Percentiles rank a stretch among this genome's conserved stretches.
phyloP scores from a whole-genome alignment of 2,888 invertebrate genomes.

The Pediacus dermestoides region DNA sequence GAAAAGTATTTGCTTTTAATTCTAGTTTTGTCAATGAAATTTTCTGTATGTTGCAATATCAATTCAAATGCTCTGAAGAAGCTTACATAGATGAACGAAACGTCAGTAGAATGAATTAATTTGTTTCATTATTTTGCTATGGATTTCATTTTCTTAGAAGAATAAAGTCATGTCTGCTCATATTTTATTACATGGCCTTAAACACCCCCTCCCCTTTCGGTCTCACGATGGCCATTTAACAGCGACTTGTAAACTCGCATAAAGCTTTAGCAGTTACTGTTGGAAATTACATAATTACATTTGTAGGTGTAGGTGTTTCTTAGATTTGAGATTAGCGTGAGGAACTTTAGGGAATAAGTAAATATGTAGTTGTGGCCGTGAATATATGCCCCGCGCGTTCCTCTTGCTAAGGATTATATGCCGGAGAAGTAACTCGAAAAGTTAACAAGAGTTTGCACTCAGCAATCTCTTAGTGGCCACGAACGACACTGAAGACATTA shows the following conservation, averaged over 20 bases:
- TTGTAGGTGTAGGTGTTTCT: conserved; percentile 37
- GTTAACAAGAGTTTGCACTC: conserved; percentile 47
- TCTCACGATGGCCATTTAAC: conserved; percentile 30
- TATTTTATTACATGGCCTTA: too few species aligned
- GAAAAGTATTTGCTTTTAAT: too few species aligned
- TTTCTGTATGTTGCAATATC: too few species aligned
- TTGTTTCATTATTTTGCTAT: too few species aligned
- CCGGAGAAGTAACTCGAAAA: conserved; percentile 43
- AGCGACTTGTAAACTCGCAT: conserved; percentile 36
- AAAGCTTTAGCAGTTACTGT: conserved; percentile 36
- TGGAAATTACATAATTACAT: conserved; percentile 27
- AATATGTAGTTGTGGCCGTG: conserved; percentile 23
- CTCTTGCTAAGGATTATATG: conserved; percentile 44
- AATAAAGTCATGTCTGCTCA: too few species aligned
- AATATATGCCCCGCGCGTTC: conserved; percentile 29
- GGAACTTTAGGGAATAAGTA: conserved; percentile 23
- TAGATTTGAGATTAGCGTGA: conserved; percentile 40
- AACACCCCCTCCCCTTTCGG: too few species aligned
- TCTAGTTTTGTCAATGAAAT: too few species aligned
- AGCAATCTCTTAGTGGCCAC: conserved; percentile 39
- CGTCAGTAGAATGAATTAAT: too few species aligned
- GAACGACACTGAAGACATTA: conserved; percentile 34
- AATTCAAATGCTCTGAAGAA: too few species aligned
- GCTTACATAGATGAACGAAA: too few species aligned
- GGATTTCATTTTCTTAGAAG: too few species aligned